Percentiles rank a stretch among this genome's conserved stretches.
These are phyloP conservation scores for Centropus unirufus DNA, from an alignment of 2,113 vertebrate species.

Conservation along the genomic window DNA sequence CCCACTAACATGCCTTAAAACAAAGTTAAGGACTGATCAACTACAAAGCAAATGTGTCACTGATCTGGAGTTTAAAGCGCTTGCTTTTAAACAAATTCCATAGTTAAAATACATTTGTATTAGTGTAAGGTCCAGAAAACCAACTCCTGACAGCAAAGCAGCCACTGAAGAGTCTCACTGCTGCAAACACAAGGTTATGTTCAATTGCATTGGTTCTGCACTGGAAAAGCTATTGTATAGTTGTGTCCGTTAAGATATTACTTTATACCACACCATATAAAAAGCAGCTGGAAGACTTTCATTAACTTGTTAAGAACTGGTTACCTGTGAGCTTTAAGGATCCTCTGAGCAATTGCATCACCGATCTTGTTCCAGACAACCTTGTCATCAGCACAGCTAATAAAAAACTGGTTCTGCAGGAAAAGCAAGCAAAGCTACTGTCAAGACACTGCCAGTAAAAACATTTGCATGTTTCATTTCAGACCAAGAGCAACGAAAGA, in stretches of 20 bases:
- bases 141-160: not conserved
- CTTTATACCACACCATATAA: not conserved
- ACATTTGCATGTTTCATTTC: not conserved
- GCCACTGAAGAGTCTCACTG: not conserved
- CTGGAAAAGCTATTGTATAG: not conserved
- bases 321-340: slow-evolving; percentile 93
- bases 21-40: not conserved
- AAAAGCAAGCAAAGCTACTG: slow-evolving; percentile 37
- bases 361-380: slow-evolving; percentile 93
- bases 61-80: not conserved
- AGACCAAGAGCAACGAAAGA: not conserved
- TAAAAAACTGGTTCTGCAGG: slow-evolving; percentile 95
- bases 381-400: slow-evolving; percentile 93
- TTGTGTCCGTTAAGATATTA: not conserved
- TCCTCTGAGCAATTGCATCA: slow-evolving; percentile 87
- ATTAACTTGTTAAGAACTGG: not conserved
- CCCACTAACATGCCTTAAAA: not conserved
- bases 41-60: not conserved
- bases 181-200: not conserved
- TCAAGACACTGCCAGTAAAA: slow-evolving; percentile 5
- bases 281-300: not conserved
- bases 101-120: not conserved
- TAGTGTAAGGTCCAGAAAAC: not conserved
- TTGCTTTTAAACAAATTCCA: not conserved
- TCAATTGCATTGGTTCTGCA: rapidly evolving